Base-by-base conservation (phyloP, 2,113 vertebrate genomes). In the Myotis lucifugus region DNA sequence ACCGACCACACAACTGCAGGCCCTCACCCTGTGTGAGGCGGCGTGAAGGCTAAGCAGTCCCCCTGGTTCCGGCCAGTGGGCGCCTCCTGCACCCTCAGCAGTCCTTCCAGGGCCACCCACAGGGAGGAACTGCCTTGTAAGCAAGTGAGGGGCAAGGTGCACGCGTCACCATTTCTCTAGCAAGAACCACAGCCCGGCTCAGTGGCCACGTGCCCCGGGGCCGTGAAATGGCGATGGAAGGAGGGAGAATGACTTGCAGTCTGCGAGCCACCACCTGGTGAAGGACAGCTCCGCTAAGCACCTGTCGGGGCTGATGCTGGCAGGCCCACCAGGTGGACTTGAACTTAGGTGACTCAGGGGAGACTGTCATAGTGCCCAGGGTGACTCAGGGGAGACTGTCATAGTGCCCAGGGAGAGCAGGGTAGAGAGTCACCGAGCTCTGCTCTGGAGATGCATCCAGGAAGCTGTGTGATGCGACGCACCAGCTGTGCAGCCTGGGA, bases 151-250 rank as follows among this genome's bases (percentile, higher is more conserved):
- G 61, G 29, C 61, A 46, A 25, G 66, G 13, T n/a, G 19, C 72
- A 27, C 21, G 0, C 56, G 3, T 89, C 5, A 25, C 76, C 23
- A 4, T 76, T 74, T 70, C 14, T 59, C 64, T 7, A 59, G 29
- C 23, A 42, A 93, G 72, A 91, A n/a, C 40, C 69, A 32, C 2
- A 86, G 13, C 29, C 17, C 27, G 3, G 21, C 8, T 34, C 48
- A 2, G 27, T 0, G 7, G 54, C 25, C 46, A 10, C 3, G 0
- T 12, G 14, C 25, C 11, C 29, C 29, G n/a, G 0, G 1, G 74
- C 17, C 34, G 15, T 0, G 0, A 3, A 8, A 5, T 32, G 84
- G 37, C 9, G 1, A 29, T 0, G 14, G 50, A n/a, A 3, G 14
- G 15, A 40, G 14, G 77, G 15, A 18, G n/a, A 17, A 11, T 0